Evolutionary conservation across 2,888 invertebrate species (phyloP), one percentile per base, ranked within the genome.

Genomic region (Chrysina gloriosa): DNA sequence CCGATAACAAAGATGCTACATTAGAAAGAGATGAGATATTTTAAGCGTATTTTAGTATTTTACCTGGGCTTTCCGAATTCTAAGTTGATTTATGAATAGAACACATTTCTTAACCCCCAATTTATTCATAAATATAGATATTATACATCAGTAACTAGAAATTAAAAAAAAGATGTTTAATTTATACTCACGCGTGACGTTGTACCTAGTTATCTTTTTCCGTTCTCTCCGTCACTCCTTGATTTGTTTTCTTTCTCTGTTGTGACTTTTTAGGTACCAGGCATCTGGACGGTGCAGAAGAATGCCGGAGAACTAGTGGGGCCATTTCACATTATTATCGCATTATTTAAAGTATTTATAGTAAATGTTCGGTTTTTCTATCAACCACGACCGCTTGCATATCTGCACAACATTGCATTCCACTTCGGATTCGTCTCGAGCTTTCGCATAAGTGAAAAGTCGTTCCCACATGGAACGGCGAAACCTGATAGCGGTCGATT

Each of bases 81-180:
- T 36, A 25, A 25, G 36, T 58, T 75, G 75, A 75, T 75, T 75
- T 75, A 75, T 73, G 75, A 73, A 69, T 42, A 52, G 50, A 70
- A 63, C 72, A 74, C 70, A 68, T 72, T 68, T 70, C 65, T 64
- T 61, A 70, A 69, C 72, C 75, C 67, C 70, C 72, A 74, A 76
- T 75, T 76, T 73, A 68, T 71, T 72, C 72, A 70, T 76, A 76
- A 76, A 75, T 75, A 76, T 75, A 76, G 76, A 75, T 75, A 76
- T 76, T 76, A 76, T 67, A 65, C 71, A 69, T 73, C 68, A 66
- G 72, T 69, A 74, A 75, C 73, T 73, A 73, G 73, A 72, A 74
- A 73, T 75, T 70, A 23, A 39, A 58, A 71, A 72, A 65, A 64
- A 68, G 65, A 36, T 66, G 69, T 74, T 74, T 73, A 72, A 73